A percentile compares a stretch with the other conserved stretches of the same genome.
Conservation (phyloP, 2,113 vertebrate genomes). For the Oryzias javanicus region DNA sequence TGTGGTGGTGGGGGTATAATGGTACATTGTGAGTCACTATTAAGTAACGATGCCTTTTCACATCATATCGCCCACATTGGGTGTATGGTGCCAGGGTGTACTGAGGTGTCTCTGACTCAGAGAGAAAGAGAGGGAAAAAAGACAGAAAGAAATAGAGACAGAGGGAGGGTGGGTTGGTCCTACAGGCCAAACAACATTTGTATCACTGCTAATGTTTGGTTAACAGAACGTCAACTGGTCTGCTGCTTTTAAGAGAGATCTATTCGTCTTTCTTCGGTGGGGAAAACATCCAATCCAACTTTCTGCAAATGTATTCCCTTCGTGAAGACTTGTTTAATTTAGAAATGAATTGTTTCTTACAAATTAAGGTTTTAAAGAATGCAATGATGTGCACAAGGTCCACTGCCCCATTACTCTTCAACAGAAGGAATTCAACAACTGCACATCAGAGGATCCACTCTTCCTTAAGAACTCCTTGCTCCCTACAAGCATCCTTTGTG, state of each 20-base stretch:
- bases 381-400: too few relatives aligned
- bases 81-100: constrained; percentile 60
- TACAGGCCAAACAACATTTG: constrained; percentile 40
- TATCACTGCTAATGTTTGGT: constrained; percentile 8
- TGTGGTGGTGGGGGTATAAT: constrained; percentile 64
- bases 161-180: constrained; percentile 5
- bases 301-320: background rate
- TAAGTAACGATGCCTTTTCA: constrained; percentile 68
- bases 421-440: too few relatives aligned
- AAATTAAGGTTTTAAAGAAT: background rate
- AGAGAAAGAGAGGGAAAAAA: constrained; percentile 20
- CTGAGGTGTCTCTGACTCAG: constrained; percentile 64
- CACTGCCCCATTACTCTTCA: too few relatives aligned
- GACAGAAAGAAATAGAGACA: constrained; percentile 1
- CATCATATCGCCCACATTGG: constrained; percentile 66
- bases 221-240: constrained; percentile 13
- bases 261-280: background rate
- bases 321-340: background rate
- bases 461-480: too few relatives aligned
- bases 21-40: constrained; percentile 70
- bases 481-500: too few relatives aligned
- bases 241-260: constrained; percentile 7
- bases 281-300: background rate
- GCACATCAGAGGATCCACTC: too few relatives aligned
- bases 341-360: background rate